A percentile compares a stretch with the other conserved stretches of the same genome.
Evolutionary conservation across 2,797 vertebrate species (phyloP).

Genomic region (Ctenosaura bakeri): DNA sequence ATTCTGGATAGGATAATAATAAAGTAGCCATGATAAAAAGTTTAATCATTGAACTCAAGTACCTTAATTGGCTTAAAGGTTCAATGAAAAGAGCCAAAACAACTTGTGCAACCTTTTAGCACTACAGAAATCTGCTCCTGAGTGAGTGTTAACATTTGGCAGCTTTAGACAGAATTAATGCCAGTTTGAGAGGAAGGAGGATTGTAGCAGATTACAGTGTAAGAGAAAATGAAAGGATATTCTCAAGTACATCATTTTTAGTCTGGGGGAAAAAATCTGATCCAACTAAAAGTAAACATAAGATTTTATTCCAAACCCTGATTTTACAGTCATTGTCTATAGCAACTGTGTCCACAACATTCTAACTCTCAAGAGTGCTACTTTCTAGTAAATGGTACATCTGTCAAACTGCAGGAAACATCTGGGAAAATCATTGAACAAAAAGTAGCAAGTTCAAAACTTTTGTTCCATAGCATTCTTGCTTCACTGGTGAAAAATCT

Average conservation of each 20-base stretch:
- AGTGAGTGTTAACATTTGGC: conserved; percentile 29
- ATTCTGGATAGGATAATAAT: conserved; percentile 7
- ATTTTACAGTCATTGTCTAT: conserved; percentile 77
- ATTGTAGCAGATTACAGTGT: background rate
- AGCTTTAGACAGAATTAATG: conserved; percentile 13
- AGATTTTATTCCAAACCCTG: conserved; percentile 70
- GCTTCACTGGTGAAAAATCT: conserved; percentile 59
- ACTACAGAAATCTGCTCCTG: background rate
- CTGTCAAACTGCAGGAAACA: conserved; percentile 91
- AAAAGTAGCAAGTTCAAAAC: conserved; percentile 66
- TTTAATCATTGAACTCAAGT: background rate
- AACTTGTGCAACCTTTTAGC: background rate
- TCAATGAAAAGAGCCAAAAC: background rate
- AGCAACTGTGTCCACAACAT: conserved; percentile 86
- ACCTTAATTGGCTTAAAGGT: background rate
- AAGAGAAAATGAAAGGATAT: conserved; percentile 52
- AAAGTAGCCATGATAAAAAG: background rate
- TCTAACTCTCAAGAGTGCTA: conserved; percentile 75
- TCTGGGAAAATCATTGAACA: conserved; percentile 87
- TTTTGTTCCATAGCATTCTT: conserved; percentile 70
- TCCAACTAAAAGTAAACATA: conserved; percentile 49
- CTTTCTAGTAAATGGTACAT: conserved; percentile 83
- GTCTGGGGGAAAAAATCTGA: conserved; percentile 48
- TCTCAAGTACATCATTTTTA: conserved; percentile 8
- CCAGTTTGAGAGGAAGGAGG: too few relatives aligned